These are phyloP conservation scores for Tetragnatha versicolor DNA, from an alignment of 1,140 invertebrate genomes.

Conservation along the genomic window DNA sequence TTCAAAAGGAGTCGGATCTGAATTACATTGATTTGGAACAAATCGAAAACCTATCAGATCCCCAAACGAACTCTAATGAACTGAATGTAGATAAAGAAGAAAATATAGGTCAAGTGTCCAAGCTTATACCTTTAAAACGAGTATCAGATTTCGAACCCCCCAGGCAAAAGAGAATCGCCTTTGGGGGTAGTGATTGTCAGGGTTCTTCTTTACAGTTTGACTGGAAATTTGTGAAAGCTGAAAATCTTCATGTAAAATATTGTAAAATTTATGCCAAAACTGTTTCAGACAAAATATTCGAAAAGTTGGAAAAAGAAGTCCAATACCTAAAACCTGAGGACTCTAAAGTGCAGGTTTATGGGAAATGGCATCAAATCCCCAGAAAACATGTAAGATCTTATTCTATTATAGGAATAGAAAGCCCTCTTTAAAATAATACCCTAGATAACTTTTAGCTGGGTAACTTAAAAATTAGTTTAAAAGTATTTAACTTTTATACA, in stretches of 20 bases:
- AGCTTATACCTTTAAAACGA: no score
- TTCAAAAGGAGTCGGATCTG: no score
- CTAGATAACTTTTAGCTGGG: background rate
- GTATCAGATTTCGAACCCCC: no score
- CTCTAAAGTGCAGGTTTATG: constrained; percentile 72
- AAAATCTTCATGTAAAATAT: constrained; percentile 69
- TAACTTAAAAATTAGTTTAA: background rate
- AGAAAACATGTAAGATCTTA: constrained; percentile 69
- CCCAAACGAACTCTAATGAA: no score
- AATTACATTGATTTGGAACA: no score
- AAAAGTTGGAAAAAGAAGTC: constrained; percentile 67
- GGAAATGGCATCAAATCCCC: constrained; percentile 74
- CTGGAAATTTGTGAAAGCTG: constrained; percentile 66
- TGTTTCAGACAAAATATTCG: constrained; percentile 65
- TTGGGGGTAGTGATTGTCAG: no score
- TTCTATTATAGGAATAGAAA: background rate
- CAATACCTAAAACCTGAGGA: constrained; percentile 71
- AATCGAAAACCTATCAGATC: no score
- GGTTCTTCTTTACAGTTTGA: no score
- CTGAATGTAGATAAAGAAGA: no score
- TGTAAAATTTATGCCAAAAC: constrained; percentile 62
- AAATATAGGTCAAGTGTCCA: no score
- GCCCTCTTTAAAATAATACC: background rate
- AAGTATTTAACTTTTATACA: background rate
- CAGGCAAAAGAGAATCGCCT: no score